Evolutionary conservation across 2,888 invertebrate genomes (phyloP).

Genomic region (Polyommatus iphigenia): DNA sequence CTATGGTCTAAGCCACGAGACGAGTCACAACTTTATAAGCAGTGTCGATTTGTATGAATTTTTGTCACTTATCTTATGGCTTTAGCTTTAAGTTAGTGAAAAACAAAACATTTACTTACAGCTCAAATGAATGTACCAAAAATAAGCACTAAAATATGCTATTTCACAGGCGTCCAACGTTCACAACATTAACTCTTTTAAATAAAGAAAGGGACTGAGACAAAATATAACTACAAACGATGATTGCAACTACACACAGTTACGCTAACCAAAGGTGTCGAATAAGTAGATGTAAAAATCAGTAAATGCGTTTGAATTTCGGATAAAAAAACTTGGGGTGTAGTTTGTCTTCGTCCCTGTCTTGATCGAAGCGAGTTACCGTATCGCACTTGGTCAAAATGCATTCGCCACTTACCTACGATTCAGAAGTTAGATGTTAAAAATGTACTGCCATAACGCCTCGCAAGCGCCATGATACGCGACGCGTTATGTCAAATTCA

Average conservation of each 20-base stretch:
- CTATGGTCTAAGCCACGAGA: not conserved
- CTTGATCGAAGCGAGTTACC: not conserved
- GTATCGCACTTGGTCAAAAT: not conserved
- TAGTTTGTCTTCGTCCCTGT: not conserved
- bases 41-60: not conserved
- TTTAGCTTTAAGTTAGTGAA: not conserved
- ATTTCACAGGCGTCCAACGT: constrained; percentile 41
- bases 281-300: too few relatives aligned
- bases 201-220: not conserved
- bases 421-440: too few relatives aligned
- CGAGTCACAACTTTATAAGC: not conserved
- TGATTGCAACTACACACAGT: not conserved
- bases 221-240: not conserved
- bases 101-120: not conserved
- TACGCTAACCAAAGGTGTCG: too few relatives aligned
- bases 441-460: too few relatives aligned
- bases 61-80: not conserved
- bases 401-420: too few relatives aligned
- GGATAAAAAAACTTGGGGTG: not conserved
- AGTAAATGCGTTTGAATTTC: too few relatives aligned
- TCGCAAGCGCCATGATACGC: too few relatives aligned
- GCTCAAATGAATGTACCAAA: not conserved
- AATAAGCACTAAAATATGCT: constrained; percentile 20
- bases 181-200: constrained; percentile 42
- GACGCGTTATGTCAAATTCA: too few relatives aligned